phyloP scores from a whole-genome alignment of 2,797 vertebrate species.

The Malacoraja senta region DNA sequence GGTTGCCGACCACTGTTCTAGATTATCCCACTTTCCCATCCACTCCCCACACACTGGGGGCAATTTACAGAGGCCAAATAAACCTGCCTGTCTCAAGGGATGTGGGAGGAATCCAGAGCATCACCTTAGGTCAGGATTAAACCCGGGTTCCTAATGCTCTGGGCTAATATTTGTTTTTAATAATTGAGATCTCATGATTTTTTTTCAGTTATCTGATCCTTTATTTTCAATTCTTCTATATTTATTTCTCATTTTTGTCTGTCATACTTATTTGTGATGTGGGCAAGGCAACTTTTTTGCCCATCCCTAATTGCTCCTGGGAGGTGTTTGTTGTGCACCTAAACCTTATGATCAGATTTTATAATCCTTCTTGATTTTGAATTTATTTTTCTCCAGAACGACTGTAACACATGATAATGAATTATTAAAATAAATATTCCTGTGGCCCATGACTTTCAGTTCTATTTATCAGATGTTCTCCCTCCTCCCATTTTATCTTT shows the following conservation, averaged over 20 bases:
- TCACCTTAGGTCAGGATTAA: too few relatives aligned
- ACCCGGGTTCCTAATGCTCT: too few relatives aligned
- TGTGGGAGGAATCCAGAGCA: too few relatives aligned
- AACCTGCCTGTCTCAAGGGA: too few relatives aligned
- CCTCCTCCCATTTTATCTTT: neutral
- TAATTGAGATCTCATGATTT: neutral
- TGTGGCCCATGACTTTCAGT: neutral
- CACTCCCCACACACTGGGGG: too few relatives aligned
- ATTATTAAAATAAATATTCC: neutral
- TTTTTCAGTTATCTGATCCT: neutral
- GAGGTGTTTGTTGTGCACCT: neutral
- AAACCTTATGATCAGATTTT: neutral
- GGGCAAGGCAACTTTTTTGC: neutral
- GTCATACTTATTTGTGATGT: neutral
- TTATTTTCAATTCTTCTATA: neutral
- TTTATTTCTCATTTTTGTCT: neutral
- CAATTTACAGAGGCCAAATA: too few relatives aligned
- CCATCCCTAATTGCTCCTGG: too few relatives aligned
- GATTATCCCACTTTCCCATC: too few relatives aligned
- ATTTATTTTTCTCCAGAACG: neutral
- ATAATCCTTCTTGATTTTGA: neutral
- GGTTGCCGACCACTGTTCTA: too few relatives aligned
- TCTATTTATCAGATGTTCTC: neutral
- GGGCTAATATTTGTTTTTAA: neutral
- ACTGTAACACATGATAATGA: neutral